These are phyloP conservation scores for Epistrophe grossulariae DNA, from an alignment of 2,888 invertebrate genomes.

Conservation along the genomic window DNA sequence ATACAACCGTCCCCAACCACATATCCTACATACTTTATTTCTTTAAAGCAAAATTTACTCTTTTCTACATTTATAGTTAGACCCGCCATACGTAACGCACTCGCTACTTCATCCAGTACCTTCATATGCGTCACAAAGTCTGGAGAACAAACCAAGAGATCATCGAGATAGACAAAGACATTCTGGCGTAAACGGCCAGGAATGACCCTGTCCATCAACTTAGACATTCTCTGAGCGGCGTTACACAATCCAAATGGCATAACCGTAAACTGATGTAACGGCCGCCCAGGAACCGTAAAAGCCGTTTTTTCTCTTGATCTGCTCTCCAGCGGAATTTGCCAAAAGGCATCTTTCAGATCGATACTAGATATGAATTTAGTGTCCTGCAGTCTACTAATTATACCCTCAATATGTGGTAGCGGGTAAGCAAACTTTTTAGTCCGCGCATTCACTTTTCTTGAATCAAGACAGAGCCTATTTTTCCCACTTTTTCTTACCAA, in stretches of 20 bases:
- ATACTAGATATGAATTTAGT: slow-evolving; percentile 13
- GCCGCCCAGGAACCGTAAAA: slow-evolving; percentile 7
- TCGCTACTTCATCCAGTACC: background rate
- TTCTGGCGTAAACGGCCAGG: background rate
- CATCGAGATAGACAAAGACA: slow-evolving; percentile 31
- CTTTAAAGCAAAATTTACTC: slow-evolving; percentile 4
- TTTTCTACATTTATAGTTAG: slow-evolving; percentile 22
- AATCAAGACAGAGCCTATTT: slow-evolving; percentile 1
- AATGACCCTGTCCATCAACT: slow-evolving; percentile 37
- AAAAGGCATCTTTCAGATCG: slow-evolving; percentile 17
- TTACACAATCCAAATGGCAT: slow-evolving; percentile 4
- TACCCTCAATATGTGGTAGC: background rate
- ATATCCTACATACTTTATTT: slow-evolving; percentile 11
- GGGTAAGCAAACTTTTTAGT: slow-evolving; percentile 14
- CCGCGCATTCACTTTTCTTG: background rate
- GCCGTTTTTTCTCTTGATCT: slow-evolving; percentile 15
- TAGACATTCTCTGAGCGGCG: slow-evolving; percentile 31
- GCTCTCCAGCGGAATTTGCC: slow-evolving; percentile 13
- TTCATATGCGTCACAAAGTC: slow-evolving; percentile 1
- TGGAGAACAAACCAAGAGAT: slow-evolving; percentile 12
- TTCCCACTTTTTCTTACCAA: background rate
- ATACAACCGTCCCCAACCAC: slow-evolving; percentile 1
- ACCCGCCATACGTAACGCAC: background rate
- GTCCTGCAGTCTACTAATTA: slow-evolving; percentile 13
- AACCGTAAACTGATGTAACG: background rate